Evolutionary conservation across 2,797 vertebrate genomes (phyloP).

Genomic region (Lagodon rhomboides): DNA sequence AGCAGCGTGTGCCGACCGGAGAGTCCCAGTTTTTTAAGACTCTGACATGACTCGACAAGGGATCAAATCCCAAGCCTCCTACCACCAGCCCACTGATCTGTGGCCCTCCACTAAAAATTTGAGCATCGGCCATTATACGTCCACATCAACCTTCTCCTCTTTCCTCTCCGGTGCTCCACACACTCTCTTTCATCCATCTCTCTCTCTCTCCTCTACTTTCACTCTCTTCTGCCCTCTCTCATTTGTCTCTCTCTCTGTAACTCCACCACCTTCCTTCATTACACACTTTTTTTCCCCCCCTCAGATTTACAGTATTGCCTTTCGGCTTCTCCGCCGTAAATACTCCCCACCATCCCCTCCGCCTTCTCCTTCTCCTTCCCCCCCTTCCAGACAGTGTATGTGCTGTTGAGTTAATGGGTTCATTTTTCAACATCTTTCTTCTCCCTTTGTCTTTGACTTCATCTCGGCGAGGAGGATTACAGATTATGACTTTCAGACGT

Average conservation of each 20-base stretch:
- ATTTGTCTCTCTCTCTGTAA: conserved; percentile 27
- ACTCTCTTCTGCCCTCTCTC: conserved; percentile 3
- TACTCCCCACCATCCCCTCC: conserved; percentile 43
- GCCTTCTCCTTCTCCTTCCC: not conserved
- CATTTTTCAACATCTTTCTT: conserved; percentile 58
- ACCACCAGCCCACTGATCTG: conserved; percentile 48
- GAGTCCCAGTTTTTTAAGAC: conserved; percentile 35
- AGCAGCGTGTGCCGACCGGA: conserved; percentile 29
- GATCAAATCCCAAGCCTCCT: conserved; percentile 54
- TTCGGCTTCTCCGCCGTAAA: conserved; percentile 60
- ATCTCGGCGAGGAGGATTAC: not conserved
- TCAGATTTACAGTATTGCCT: conserved; percentile 67
- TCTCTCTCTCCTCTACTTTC: conserved; percentile 1
- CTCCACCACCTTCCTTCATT: conserved; percentile 21
- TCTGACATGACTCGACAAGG: conserved; percentile 45
- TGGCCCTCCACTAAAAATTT: conserved; percentile 41
- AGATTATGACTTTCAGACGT: conserved; percentile 30
- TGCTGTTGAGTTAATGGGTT: conserved; percentile 64
- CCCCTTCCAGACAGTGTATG: conserved; percentile 43
- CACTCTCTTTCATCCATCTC: conserved; percentile 1
- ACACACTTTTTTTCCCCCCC: not conserved
- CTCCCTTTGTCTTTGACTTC: conserved; percentile 22
- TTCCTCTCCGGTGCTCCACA: conserved; percentile 8
- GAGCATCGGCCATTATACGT: conserved; percentile 40
- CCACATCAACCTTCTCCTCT: conserved; percentile 26